These are phyloP conservation scores for Hirtodrosophila alboralis DNA, from an alignment of 2,888 invertebrate genomes.

Conservation along the genomic window DNA sequence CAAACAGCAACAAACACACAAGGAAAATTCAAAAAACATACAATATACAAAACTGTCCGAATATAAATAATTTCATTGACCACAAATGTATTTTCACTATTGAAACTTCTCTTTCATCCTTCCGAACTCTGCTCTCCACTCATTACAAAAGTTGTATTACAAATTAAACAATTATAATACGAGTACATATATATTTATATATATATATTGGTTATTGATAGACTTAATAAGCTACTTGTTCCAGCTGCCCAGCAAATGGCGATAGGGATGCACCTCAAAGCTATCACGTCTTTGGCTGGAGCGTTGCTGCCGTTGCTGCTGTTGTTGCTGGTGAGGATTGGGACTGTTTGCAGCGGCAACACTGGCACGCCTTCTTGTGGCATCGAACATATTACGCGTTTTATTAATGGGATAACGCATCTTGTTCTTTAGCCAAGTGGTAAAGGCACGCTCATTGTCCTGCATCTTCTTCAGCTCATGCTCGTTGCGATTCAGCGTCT, in stretches of 20 bases:
- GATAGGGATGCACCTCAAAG: conserved; percentile 60
- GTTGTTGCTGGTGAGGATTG: conserved; percentile 12
- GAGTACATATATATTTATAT: conserved; percentile 36
- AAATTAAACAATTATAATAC: conserved; percentile 59
- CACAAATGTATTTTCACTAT: conserved; percentile 40
- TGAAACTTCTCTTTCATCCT: conserved; percentile 14
- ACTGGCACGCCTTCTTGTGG: conserved; percentile 54
- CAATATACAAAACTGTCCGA: conserved; percentile 22
- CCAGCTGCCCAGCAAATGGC: conserved; percentile 65
- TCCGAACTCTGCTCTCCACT: conserved; percentile 7
- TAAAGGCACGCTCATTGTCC: conserved; percentile 86
- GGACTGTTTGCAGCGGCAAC: conserved; percentile 52
- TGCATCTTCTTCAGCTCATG: conserved; percentile 84
- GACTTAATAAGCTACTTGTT: conserved; percentile 48
- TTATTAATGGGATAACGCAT: conserved; percentile 83
- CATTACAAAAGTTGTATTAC: conserved; percentile 60
- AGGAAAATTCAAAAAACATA: conserved; percentile 6
- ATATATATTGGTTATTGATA: conserved; percentile 7
- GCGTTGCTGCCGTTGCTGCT: conserved; percentile 21
- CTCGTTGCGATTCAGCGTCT: conserved; percentile 83
- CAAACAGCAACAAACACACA: too few species aligned
- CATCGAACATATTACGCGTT: conserved; percentile 84
- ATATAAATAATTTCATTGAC: conserved; percentile 15
- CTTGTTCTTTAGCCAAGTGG: conserved; percentile 85
- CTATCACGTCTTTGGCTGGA: conserved; percentile 44